phyloP scores from a whole-genome alignment of 2,888 invertebrate species.

The Nemotelus nigrinus region DNA sequence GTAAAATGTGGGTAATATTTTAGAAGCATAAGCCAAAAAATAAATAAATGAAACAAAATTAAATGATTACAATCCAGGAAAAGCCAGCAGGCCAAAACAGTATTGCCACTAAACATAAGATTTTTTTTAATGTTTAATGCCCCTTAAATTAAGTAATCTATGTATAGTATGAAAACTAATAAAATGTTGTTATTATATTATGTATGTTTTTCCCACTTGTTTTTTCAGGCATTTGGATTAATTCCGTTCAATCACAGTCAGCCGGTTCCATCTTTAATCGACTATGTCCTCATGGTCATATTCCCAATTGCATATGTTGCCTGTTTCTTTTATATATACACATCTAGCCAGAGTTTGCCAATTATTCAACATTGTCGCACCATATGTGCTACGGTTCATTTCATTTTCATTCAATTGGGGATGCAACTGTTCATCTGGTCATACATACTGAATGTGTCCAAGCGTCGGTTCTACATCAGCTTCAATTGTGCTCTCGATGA shows the following conservation, averaged over 20 bases:
- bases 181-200: background rate
- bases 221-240: slow-evolving; percentile 57
- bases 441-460: slow-evolving; percentile 56
- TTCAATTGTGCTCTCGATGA: slow-evolving; percentile 57
- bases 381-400: slow-evolving; percentile 58
- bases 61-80: too few relatives aligned
- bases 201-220: background rate
- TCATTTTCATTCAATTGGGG: slow-evolving; percentile 59
- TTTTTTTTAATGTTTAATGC: background rate
- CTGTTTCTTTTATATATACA: slow-evolving; percentile 54
- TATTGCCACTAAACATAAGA: background rate
- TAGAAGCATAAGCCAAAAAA: background rate
- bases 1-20: too few relatives aligned
- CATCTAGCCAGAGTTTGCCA: slow-evolving; percentile 50
- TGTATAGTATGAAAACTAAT: background rate
- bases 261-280: slow-evolving; percentile 53
- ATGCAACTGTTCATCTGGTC: slow-evolving; percentile 58
- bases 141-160: background rate
- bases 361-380: slow-evolving; percentile 55
- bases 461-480: slow-evolving; percentile 58
- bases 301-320: slow-evolving; percentile 57
- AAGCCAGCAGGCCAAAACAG: too few relatives aligned
- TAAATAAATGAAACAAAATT: background rate
- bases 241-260: slow-evolving; percentile 59
- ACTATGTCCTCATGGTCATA: slow-evolving; percentile 58